Percentiles rank a stretch among this genome's conserved stretches.
Conservation (phyloP, 2,113 vertebrate genomes). For the Toxotes jaculatrix region DNA sequence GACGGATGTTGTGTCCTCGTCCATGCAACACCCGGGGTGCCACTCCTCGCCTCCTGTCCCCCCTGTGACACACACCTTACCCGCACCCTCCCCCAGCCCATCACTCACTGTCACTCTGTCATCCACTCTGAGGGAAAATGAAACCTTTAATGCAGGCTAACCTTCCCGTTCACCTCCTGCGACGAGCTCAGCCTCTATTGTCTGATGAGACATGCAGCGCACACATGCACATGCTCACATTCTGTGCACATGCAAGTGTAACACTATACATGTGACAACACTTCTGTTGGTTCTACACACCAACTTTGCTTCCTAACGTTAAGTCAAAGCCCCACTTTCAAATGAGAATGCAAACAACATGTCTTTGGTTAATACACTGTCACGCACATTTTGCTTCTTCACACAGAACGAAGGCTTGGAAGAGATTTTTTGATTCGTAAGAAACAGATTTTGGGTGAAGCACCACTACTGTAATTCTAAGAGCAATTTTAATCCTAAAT, state of each 20-base stretch:
- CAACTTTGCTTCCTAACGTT: constrained; percentile 2
- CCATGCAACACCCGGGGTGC: constrained; percentile 17
- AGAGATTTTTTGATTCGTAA: neutral
- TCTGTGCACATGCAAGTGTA: neutral
- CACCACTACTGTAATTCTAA: neutral
- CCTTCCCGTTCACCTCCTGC: constrained; percentile 51
- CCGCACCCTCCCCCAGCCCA: constrained; percentile 30
- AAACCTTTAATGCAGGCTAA: constrained; percentile 54
- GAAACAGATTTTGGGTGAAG: neutral
- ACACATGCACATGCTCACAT: constrained; percentile 20
- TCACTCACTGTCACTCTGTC: constrained; percentile 68
- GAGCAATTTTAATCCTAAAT: neutral
- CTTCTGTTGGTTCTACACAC: neutral
- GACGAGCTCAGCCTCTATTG: constrained; percentile 25
- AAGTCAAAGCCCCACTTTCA: constrained; percentile 1
- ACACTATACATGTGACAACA: neutral
- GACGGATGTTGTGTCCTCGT: constrained; percentile 73
- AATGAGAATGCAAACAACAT: neutral
- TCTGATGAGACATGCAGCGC: constrained; percentile 9
- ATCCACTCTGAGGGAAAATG: constrained; percentile 46
- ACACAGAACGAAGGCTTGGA: neutral
- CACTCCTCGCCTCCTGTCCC: constrained; percentile 15
- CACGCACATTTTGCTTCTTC: neutral
- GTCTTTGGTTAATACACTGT: neutral
- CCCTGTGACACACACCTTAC: constrained; percentile 35